A percentile compares a stretch with the other conserved stretches of the same genome.
These are phyloP conservation scores for Mastacembelus armatus DNA, from an alignment of 2,797 vertebrate species.

Conservation along the genomic window DNA sequence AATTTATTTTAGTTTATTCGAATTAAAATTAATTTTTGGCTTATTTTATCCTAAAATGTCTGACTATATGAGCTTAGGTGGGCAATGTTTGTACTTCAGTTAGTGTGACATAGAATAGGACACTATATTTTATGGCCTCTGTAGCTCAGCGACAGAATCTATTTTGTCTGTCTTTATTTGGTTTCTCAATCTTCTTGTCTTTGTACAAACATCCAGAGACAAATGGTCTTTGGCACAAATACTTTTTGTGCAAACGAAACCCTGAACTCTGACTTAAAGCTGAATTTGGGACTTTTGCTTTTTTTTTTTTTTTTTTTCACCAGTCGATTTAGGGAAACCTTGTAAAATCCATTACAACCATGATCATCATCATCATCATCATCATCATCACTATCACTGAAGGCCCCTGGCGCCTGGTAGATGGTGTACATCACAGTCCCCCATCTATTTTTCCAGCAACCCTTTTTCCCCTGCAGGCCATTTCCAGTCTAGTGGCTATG, in stretches of 20 bases:
- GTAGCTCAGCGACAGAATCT: conserved; percentile 6
- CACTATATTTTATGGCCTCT: conserved; percentile 25
- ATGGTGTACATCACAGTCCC: conserved; percentile 51
- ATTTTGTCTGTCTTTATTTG: conserved; percentile 17
- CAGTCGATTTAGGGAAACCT: too few relatives aligned
- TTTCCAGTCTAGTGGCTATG: conserved; percentile 54
- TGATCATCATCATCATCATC: conserved; percentile 58
- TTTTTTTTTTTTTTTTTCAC: too few relatives aligned
- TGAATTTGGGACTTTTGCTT: background rate
- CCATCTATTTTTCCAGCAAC: conserved; percentile 69
- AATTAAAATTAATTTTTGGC: conserved; percentile 3
- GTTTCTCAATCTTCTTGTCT: conserved; percentile 9
- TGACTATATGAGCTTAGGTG: conserved; percentile 1
- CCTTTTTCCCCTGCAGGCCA: conserved; percentile 41
- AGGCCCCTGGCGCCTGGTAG: conserved; percentile 39
- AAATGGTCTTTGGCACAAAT: conserved; percentile 20
- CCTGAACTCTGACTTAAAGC: conserved; percentile 18
- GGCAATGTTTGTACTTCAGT: conserved; percentile 5
- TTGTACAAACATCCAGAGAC: background rate
- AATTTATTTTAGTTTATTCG: conserved; percentile 41
- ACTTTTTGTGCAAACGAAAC: conserved; percentile 39
- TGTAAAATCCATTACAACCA: conserved; percentile 64
- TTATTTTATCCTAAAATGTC: background rate
- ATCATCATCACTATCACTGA: conserved; percentile 52
- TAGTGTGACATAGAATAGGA: conserved; percentile 5